Percentiles rank a stretch among this genome's conserved stretches.
phyloP scores from a whole-genome alignment of 2,113 vertebrate genomes.

The Dicerorhinus sumatrensis region DNA sequence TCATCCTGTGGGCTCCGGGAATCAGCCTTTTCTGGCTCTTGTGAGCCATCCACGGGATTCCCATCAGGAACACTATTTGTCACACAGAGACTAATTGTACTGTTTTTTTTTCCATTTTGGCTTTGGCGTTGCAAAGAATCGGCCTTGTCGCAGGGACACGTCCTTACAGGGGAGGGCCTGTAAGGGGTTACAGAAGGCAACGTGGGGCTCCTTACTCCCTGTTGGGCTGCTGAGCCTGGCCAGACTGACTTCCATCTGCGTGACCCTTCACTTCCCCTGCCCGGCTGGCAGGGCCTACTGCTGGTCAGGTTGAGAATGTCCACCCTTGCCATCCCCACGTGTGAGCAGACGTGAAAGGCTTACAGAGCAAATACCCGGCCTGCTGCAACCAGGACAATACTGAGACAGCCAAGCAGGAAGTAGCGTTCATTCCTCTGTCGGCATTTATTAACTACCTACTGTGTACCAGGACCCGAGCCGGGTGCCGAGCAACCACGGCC shows the following conservation, averaged over 20 bases:
- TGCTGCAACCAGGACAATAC: neutral
- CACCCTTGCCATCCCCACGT: accelerated
- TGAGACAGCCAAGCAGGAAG: neutral
- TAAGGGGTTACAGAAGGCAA: neutral
- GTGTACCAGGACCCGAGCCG: neutral
- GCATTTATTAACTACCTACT: neutral
- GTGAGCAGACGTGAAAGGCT: neutral
- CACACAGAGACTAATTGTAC: neutral
- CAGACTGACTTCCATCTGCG: neutral
- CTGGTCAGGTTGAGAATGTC: neutral
- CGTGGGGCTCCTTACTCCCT: accelerated
- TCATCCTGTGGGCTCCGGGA: accelerated
- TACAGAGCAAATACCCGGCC: neutral
- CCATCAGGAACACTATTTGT: neutral
- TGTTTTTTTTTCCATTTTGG: neutral
- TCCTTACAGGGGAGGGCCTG: neutral
- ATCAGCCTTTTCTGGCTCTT: neutral
- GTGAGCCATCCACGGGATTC: accelerated
- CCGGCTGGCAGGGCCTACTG: accelerated
- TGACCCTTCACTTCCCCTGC: neutral
- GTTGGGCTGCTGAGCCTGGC: neutral
- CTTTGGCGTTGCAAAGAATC: neutral
- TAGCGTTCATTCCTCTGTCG: neutral
- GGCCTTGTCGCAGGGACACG: neutral
- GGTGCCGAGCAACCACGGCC: neutral